These are phyloP conservation scores for Dolichallabes microphthalmus DNA, from an alignment of 2,113 vertebrate genomes.

Conservation along the genomic window DNA sequence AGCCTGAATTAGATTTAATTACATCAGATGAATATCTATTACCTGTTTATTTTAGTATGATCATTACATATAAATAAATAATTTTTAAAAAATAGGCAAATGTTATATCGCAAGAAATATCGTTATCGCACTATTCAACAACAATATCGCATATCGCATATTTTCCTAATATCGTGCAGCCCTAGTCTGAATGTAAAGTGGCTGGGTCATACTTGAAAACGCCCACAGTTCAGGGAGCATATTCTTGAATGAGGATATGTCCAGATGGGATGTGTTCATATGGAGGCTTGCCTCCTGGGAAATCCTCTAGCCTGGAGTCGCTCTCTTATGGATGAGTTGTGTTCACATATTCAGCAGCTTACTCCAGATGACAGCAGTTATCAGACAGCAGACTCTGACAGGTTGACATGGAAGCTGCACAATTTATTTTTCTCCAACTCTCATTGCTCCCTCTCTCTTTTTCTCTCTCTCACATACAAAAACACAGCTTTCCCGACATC, in stretches of 20 bases:
- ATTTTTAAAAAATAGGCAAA: too few relatives aligned
- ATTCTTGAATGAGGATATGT: neutral
- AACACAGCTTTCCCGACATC: neutral
- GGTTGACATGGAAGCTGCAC: slow-evolving; percentile 8
- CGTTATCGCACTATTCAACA: too few relatives aligned
- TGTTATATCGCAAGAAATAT: too few relatives aligned
- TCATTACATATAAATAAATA: too few relatives aligned
- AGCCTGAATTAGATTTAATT: too few relatives aligned
- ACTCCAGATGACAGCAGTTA: neutral
- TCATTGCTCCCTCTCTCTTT: neutral
- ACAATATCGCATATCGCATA: too few relatives aligned
- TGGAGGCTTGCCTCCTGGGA: neutral
- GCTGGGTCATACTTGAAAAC: neutral
- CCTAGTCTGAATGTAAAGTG: slow-evolving; percentile 49
- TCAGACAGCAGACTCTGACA: slow-evolving; percentile 15
- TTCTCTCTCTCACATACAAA: neutral
- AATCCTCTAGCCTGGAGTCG: slow-evolving; percentile 1
- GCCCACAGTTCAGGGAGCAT: slow-evolving; percentile 4
- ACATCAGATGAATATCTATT: too few relatives aligned
- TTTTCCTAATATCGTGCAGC: too few relatives aligned
- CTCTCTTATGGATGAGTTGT: slow-evolving; percentile 27
- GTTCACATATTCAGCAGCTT: slow-evolving; percentile 30
- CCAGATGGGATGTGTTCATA: neutral
- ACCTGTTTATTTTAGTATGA: too few relatives aligned
- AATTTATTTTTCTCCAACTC: neutral